A percentile compares a stretch with the other conserved stretches of the same genome.
These are phyloP conservation scores for Indri indri DNA, from an alignment of 2,113 vertebrate species.

Conservation along the genomic window DNA sequence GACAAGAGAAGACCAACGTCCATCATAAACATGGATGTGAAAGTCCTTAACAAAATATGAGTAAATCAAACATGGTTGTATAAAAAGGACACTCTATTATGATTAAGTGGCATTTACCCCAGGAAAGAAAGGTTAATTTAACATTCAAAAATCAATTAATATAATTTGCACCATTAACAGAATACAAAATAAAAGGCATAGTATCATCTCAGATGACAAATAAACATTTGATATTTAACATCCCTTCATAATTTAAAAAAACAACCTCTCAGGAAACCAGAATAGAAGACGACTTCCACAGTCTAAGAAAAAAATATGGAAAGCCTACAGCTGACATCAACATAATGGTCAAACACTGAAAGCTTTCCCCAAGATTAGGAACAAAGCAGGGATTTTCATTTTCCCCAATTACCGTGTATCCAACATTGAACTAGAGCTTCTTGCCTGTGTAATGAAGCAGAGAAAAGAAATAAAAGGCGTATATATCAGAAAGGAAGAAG, in stretches of 20 bases:
- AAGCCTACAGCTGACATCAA: not conserved
- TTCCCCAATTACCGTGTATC: not conserved
- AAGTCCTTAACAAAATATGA: not conserved
- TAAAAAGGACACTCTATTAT: not conserved
- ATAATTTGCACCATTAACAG: not conserved
- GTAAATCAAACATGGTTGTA: not conserved
- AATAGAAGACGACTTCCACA: not conserved
- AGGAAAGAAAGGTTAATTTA: not conserved
- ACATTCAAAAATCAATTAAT: conserved; percentile 13
- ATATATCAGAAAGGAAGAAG: not conserved
- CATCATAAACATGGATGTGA: not conserved
- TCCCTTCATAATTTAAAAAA: not conserved
- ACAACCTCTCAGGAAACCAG: not conserved
- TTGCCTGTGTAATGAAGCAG: not conserved
- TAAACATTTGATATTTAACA: not conserved
- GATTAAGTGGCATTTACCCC: not conserved
- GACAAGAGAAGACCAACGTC: not conserved
- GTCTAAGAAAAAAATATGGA: not conserved
- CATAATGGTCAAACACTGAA: not conserved
- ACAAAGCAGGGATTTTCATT: not conserved
- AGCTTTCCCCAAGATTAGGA: not conserved
- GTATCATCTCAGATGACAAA: not conserved
- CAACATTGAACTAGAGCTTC: not conserved
- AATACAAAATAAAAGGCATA: not conserved
- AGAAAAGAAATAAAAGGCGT: not conserved